Evolutionary conservation across 2,113 vertebrate genomes (phyloP), one percentile per base, ranked within the genome.

Genomic region (Chlamydotis undulata): DNA sequence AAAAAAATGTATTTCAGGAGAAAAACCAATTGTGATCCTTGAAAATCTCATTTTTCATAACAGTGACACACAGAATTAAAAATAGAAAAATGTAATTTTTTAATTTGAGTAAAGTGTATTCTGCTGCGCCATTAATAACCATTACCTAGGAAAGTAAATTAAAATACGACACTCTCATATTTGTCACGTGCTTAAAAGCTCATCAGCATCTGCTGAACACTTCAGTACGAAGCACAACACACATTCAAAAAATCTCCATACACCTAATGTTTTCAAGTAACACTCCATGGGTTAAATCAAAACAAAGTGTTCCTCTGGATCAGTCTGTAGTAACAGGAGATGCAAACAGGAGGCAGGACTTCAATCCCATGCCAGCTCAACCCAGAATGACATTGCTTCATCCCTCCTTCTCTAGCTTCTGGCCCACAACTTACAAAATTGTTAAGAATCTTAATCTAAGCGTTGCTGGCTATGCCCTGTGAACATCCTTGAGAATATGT

Each of bases 111-210:
- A 67, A 79, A 90, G 71, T 49, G 31, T 14, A 64, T 56, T 87
- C 50, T 83, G n/a, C 31, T 83, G 39, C 39, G 12, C 57, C 84
- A 84, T 84, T 96, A 95, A 86, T 85, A 91, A 91, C 43, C 47
- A 79, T 87, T 83, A 90, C 23, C 55, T 69, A 77, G 43, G 75
- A 95, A 97, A 92, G 83, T 43, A 93, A 95, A 95, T 69, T 25
- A 86, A 94, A 83, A 77, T 73, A 78, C 15, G 14, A 89, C 55
- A 80, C 16, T 16, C 56, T 96, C 61, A 8, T 89, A 91, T 65
- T 76, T 57, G 16, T 77, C 23, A 29, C 10, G 18, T 33, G 15
- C 18, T 70, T 82, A 61, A 94, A 93, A 80, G 70, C 21, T 67
- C 63, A 71, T 24, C 47, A 49, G 14, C 19, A 69, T 76, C 47